These are phyloP conservation scores for Callinectes sapidus DNA, from an alignment of 2,888 invertebrate species.

Conservation along the genomic window DNA sequence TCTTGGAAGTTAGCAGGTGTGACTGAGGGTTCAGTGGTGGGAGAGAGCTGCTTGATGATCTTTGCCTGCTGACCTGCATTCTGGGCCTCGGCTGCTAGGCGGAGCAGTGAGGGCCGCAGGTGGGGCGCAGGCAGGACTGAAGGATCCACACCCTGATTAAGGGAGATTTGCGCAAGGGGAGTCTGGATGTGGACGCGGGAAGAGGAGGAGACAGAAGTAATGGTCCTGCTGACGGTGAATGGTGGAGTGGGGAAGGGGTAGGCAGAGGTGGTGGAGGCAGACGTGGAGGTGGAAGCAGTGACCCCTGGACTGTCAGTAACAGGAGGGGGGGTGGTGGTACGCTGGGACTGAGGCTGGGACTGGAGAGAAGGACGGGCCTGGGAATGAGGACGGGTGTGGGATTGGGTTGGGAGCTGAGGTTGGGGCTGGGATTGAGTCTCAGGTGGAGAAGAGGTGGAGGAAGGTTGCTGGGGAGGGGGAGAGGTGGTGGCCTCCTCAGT, in stretches of 20 bases:
- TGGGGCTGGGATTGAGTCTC: slow-evolving; percentile 75
- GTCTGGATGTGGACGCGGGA: slow-evolving; percentile 72
- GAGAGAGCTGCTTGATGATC: slow-evolving; percentile 36
- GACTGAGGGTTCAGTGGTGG: slow-evolving; percentile 54
- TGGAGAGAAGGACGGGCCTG: slow-evolving; percentile 73
- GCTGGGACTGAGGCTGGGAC: slow-evolving; percentile 65
- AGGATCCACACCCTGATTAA: slow-evolving; percentile 65
- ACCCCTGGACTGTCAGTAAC: slow-evolving; percentile 74
- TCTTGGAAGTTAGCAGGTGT: slow-evolving; percentile 69
- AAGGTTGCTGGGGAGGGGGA: slow-evolving; percentile 67
- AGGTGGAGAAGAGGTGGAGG: slow-evolving; percentile 72
- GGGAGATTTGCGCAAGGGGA: slow-evolving; percentile 71
- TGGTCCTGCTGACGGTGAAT: slow-evolving; percentile 71
- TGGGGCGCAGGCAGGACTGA: slow-evolving; percentile 69
- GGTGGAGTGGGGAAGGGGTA: slow-evolving; percentile 64
- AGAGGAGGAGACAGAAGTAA: slow-evolving; percentile 72
- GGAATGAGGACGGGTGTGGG: slow-evolving; percentile 74
- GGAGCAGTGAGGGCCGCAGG: slow-evolving; percentile 70
- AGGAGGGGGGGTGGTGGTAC: slow-evolving; percentile 74
- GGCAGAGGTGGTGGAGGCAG: slow-evolving; percentile 65
- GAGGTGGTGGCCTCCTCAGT: slow-evolving; percentile 51
- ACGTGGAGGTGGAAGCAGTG: slow-evolving; percentile 67
- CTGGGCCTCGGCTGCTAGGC: slow-evolving; percentile 71
- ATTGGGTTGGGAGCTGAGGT: slow-evolving; percentile 67
- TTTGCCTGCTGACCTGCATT: slow-evolving; percentile 58